These are phyloP conservation scores for Lucilia cuprina DNA, from an alignment of 1,140 invertebrate genomes.

Conservation along the genomic window DNA sequence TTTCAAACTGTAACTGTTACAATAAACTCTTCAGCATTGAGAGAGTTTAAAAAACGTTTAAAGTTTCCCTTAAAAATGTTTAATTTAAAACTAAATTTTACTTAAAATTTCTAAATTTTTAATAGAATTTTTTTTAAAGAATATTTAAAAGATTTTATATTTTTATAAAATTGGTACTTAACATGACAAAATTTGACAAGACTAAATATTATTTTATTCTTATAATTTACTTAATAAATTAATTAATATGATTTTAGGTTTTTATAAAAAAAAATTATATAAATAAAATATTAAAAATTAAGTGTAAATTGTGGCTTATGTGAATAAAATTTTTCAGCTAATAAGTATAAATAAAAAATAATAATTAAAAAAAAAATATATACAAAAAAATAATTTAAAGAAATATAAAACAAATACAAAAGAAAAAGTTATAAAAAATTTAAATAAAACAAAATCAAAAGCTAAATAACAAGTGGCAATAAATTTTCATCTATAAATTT, in stretches of 20 bases:
- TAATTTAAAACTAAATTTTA: neutral
- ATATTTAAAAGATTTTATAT: no score
- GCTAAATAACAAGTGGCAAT: no score
- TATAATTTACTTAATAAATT: neutral
- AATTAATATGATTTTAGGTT: neutral
- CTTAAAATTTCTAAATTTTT: neutral
- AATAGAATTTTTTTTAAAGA: neutral
- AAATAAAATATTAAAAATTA: slow-evolving; percentile 28
- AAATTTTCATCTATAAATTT: no score
- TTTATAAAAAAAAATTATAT: neutral
- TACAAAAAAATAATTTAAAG: neutral
- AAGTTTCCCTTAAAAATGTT: no score
- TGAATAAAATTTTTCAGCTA: slow-evolving; percentile 36
- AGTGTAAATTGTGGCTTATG: slow-evolving; percentile 41
- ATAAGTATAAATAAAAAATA: slow-evolving; percentile 19
- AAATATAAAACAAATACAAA: slow-evolving; percentile 14
- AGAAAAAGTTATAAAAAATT: slow-evolving; percentile 18
- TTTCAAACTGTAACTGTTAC: neutral
- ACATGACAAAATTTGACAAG: slow-evolving; percentile 4
- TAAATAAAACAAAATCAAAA: neutral
- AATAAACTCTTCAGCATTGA: no score
- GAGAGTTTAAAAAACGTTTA: no score
- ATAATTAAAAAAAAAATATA: slow-evolving; percentile 19
- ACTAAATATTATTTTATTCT: neutral
- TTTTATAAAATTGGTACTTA: slow-evolving; percentile 15